Evolutionary conservation across 2,113 vertebrate species (phyloP), one percentile per base, ranked within the genome.

Genomic region (Tupaia tana): DNA sequence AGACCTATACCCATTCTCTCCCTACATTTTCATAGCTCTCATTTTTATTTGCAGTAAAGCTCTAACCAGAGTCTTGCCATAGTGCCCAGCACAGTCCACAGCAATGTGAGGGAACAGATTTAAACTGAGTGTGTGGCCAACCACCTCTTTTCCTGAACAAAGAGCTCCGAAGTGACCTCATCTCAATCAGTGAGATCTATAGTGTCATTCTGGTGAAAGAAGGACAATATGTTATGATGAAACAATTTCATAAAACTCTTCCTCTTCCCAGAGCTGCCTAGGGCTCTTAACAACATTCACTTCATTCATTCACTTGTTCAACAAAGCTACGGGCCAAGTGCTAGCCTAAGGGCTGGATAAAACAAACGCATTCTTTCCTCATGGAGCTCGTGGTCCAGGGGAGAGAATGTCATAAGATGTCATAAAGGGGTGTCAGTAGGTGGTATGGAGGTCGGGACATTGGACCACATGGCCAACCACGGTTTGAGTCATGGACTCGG

Each of bases 161-260:
- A 14, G 7, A 80, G 82, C 61, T 92, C 9, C 52, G 27, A 61
- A 79, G 31, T 13, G 31, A 18, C 52, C 34, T 56, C 25, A 9
- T 93, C 73, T 88, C 52, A 18, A 25, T 64, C 6, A 43, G 14
- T 59, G 27, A 83, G 71, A 58, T 70, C 24, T 87, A 19, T 79
- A 34, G 22, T 15, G 56, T 64, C 78, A 52, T 9, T 13, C 75
- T 86, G 54, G 9, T 70, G 80, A 89, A 86, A 67, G 75, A 69
- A 11, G 14, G 24, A 71, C 58, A 71, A 54, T 66, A 58, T 4
- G 66, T n/a, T 18, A 66, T 7, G n/a, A 80, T 71, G 19, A 63
- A 89, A 71, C 2, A 64, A 25, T 73, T 25, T 92, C 70, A 71
- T 64, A 90, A 94, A 93, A 86, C 31, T 15, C 24, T 83, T 74